Conservation (phyloP, 2,113 vertebrate species). For the Boleophthalmus pectinirostris region DNA sequence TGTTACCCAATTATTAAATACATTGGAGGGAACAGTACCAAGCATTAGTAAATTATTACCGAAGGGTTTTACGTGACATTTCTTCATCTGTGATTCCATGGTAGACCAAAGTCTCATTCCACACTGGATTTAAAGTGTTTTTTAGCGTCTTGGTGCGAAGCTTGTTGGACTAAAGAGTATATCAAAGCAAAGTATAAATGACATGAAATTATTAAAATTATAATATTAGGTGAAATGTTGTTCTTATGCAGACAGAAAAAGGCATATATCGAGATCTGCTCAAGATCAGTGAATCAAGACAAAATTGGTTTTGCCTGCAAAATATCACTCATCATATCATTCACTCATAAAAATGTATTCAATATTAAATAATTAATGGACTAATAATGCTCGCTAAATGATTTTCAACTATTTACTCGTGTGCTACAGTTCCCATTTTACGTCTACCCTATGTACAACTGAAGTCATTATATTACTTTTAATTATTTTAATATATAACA, state of each 20-base stretch:
- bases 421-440: no score
- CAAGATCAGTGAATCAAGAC: background rate
- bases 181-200: background rate
- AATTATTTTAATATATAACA: no score
- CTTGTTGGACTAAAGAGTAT: conserved; percentile 84
- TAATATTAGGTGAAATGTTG: background rate
- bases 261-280: background rate
- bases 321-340: background rate
- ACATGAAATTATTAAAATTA: background rate
- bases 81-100: conserved; percentile 93
- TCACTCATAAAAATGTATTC: background rate
- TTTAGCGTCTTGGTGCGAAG: conserved; percentile 92
- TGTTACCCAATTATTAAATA: background rate
- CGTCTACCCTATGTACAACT: no score
- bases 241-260: background rate
- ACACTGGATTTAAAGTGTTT: conserved; percentile 88
- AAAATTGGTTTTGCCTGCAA: no score
- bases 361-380: background rate
- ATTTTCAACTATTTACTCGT: background rate
- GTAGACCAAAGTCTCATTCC: conserved; percentile 92
- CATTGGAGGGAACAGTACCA: no score
- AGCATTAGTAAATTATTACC: conserved; percentile 60
- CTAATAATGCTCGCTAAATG: background rate
- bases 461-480: no score
- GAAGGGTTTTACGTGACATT: conserved; percentile 92